phyloP scores from a whole-genome alignment of 2,113 vertebrate species.

The Alces alces region DNA sequence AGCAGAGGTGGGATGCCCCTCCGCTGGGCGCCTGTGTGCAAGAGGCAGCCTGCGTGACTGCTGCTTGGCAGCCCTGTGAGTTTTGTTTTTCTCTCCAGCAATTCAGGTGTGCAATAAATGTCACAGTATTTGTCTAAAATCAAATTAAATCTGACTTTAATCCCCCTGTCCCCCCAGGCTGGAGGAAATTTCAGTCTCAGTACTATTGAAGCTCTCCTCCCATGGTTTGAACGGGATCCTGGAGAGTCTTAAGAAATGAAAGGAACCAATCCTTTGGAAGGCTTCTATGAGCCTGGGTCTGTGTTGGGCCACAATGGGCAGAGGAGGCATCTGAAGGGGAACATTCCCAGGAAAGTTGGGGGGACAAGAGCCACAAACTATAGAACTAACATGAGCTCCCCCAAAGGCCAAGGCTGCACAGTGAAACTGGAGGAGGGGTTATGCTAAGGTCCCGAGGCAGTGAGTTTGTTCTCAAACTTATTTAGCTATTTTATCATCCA shows the following conservation, averaged over 20 bases:
- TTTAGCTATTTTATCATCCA: background rate
- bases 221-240: background rate
- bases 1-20: background rate
- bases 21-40: rapidly evolving
- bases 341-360: background rate
- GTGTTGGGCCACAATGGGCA: background rate
- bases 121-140: constrained; percentile 51
- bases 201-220: constrained; percentile 1
- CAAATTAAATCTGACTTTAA: constrained; percentile 59
- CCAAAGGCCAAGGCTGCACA: background rate
- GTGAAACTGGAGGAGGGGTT: background rate
- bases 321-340: background rate
- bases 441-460: rapidly evolving
- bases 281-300: background rate
- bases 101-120: constrained; percentile 24
- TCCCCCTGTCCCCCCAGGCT: background rate
- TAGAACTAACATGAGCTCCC: background rate
- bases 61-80: background rate
- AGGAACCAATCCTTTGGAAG: background rate
- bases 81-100: background rate
- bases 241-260: background rate
- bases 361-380: background rate
- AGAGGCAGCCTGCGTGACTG: no score
- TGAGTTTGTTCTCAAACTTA: background rate
- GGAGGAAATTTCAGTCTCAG: constrained; percentile 24